Base-by-base conservation (phyloP, 2,113 vertebrate species). In the Pluvianellus socialis region DNA sequence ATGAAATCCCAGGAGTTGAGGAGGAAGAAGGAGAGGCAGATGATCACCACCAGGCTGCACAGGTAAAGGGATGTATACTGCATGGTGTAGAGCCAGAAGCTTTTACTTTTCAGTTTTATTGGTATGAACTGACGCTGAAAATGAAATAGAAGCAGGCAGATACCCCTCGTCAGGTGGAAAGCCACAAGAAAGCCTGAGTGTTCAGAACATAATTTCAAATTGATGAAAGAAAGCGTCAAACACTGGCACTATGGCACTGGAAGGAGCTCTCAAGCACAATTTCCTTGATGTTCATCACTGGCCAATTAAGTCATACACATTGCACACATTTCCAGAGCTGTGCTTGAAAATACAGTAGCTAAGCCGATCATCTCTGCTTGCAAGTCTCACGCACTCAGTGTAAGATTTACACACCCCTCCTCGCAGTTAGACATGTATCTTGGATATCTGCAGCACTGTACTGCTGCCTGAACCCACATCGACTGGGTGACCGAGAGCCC, bases 1-100 rank as follows among this genome's bases (percentile, higher is more conserved):
- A 99, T 98, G 95, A 99, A 99, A 97, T 99, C 99, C 99, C 99
- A 99, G 42, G 99, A 99, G 96, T 98, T 99, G 79, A 99, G 99
- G 93, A 99, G 98, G 98, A 99, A 99, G 96, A 99, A 99, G 74
- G 99, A 99, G 35, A 99, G 99, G 86, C 99, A 98, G 92, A 99
- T 40, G 76, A 99, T 98, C 79, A 99, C 99, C 15, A 98, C 92
- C 26, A 99, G 98, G 96, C 99, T 99, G 94, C 99, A 99, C 70
- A 99, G 94, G 95, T 98, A 99, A 97, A 99, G 98, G 96, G 98
- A 98, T 86, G 97, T 92, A 50, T 99, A 99, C 96, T 99, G 99
- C 47, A 96, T 73, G 26, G 98, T 97, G 95, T 99, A 99, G 94
- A 98, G 95, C 99, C 99, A 99, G 98, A 99, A 99, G 77, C 98